phyloP scores from a whole-genome alignment of 2,113 vertebrate species.

The Alligator sinensis region DNA sequence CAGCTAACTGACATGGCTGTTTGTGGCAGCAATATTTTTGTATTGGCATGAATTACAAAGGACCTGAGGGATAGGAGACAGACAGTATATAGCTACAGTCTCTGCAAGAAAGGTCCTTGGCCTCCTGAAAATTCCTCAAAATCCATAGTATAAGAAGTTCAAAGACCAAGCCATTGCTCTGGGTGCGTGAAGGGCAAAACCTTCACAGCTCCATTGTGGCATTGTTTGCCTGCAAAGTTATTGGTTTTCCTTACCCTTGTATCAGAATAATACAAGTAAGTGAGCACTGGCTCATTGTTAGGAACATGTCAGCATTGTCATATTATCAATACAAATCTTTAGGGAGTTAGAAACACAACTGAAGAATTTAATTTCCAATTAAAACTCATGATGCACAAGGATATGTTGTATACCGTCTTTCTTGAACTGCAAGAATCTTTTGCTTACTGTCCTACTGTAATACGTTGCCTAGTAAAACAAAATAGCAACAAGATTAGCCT shows the following conservation, averaged over 20 bases:
- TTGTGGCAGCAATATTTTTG: not conserved
- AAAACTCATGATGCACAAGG: not conserved
- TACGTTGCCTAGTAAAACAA: too few relatives aligned
- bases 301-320: not conserved
- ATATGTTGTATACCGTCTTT: not conserved
- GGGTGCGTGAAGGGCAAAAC: not conserved
- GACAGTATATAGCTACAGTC: not conserved
- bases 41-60: not conserved
- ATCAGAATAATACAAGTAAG: not conserved
- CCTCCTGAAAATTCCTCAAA: not conserved
- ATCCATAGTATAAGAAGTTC: too few relatives aligned
- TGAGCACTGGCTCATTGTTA: not conserved
- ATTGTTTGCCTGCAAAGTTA: not conserved
- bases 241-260: not conserved
- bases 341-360: not conserved
- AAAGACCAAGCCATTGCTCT: not conserved
- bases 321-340: not conserved
- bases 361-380: not conserved
- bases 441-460: too few relatives aligned
- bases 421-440: too few relatives aligned
- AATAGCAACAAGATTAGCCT: too few relatives aligned
- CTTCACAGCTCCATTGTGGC: not conserved
- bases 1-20: not conserved
- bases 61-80: not conserved
- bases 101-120: not conserved